Evolutionary conservation across 1,140 invertebrate species (phyloP), one percentile per base, ranked within the genome.

Genomic region (Saccostrea cuccullata): DNA sequence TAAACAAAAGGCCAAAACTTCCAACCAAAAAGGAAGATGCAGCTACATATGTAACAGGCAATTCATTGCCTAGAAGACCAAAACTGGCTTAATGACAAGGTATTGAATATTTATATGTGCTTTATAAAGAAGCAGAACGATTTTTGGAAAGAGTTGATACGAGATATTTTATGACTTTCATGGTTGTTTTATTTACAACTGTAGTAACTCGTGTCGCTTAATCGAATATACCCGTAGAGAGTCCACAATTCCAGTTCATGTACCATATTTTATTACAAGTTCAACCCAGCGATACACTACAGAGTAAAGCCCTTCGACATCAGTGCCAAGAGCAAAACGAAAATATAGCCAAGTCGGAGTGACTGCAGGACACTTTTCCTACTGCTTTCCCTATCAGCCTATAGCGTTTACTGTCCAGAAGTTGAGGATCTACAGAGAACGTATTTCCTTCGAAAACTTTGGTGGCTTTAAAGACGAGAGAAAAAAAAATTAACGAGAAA

Each of bases 401-500:
- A 86, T 86, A 86, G 20, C 60, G 85, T 70, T 86, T 86, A 36
- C 47, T 86, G 23, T 67, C 85, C 56, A 86, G 55, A 60, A 86
- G 85, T 30, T 86, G 23, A 55, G 85, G 85, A 26, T 86, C 60
- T 26, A 86, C 55, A 86, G 55, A 60, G 58, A 86, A 86, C 11
- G 55, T 86, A n/a, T 86, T 86, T 30, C 64, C 85, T 67, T 86
- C 56, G 60, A 86, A 86, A n/a, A 86, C 85, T 64, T 60, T 36
- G 20, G 85, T 23, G 11, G 30, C 36, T 58, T 86, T 86, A 13
- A 86, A 86, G 23, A 86, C 26, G 0, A 86, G 30, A 26, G 56
- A 64, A 55, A 86, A n/a, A n/a, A n/a, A n/a, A n/a, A n/a, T n/a
- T n/a, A n/a, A n/a, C n/a, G n/a, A n/a, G n/a, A 86, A 86, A 86